phyloP scores from a whole-genome alignment of 2,888 invertebrate species.

The Lissonota sp. region DNA sequence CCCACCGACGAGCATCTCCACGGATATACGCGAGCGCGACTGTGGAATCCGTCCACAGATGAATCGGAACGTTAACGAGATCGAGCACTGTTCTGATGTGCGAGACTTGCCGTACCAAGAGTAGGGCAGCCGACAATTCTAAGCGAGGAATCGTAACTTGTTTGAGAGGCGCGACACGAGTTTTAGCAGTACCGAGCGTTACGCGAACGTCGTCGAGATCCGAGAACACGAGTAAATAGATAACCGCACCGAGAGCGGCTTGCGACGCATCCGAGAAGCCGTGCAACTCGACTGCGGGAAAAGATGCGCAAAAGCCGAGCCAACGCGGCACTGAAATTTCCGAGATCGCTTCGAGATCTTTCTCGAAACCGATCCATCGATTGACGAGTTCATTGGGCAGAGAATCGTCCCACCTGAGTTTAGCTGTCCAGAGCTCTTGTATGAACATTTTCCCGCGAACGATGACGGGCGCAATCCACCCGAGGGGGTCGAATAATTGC shows the following conservation, averaged over 20 bases:
- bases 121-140: conserved; percentile 54
- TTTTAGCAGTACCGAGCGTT: conserved; percentile 52
- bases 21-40: conserved; percentile 51
- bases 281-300: conserved; percentile 36
- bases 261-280: conserved; percentile 61
- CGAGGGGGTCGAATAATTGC: conserved; percentile 57
- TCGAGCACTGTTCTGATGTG: conserved; percentile 12
- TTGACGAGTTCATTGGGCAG: conserved; percentile 32
- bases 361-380: conserved; percentile 13
- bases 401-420: conserved; percentile 41
- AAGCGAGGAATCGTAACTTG: conserved; percentile 57
- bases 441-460: conserved; percentile 59
- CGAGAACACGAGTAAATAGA: conserved; percentile 35
- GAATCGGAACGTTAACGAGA: conserved; percentile 20
- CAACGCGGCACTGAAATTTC: conserved; percentile 49
- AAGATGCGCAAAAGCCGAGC: conserved; percentile 7
- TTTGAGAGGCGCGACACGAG: conserved; percentile 60
- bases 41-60: conserved; percentile 55
- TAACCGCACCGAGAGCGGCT: conserved; percentile 45
- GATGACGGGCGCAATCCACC: conserved; percentile 55
- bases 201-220: conserved; percentile 27
- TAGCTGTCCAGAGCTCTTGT: conserved; percentile 50
- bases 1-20: conserved; percentile 65
- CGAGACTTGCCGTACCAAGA: conserved; percentile 37
- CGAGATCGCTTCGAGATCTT: conserved; percentile 2